Evolutionary conservation across 1,140 invertebrate genomes (phyloP), one percentile per base, ranked within the genome.

Genomic region (Zaprionus camerounensis): DNA sequence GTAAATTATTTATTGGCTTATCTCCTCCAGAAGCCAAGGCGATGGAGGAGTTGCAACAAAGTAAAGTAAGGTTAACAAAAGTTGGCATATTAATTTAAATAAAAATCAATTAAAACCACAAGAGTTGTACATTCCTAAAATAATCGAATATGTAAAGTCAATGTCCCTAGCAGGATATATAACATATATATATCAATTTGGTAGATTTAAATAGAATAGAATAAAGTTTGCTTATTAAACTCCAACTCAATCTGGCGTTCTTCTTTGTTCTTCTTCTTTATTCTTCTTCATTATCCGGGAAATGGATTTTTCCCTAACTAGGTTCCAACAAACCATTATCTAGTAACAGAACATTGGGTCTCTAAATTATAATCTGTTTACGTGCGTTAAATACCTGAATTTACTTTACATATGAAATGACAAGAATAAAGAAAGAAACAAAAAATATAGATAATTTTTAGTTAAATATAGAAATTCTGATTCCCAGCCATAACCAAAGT

Each of bases 61-160:
- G 41, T 44, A 7, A 5, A 17, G 5, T n/a, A 6, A 44, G 41
- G 0, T 68, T 77, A 73, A 87, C 88, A 88, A 88, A 88, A n/a
- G 84, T 84, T 88, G 84, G 81, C 84, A 88, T 81, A 90, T 81
- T 87, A 83, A 87, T 87, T 87, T 87, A 87, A 87, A 87, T 87
- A 87, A 87, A 87, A 87, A 83, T 87, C 83, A 87, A 87, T 88
- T 87, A 84, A 72, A 84, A 76, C 66, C 49, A 63, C 24, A 38
- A 65, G 20, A 58, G 5, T 46, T 51, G 53, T 57, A 66, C 22
- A 49, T 55, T 36, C 59, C 44, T 26, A 41, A 41, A 1, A 3
- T 15, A 41, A 61, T 70, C 31, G 36, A 58, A 44, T 53, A 67
- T 55, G 31, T 65, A 38, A 38, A 31, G 28, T n/a, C 22, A 17